phyloP scores from a whole-genome alignment of 2,797 vertebrate genomes.

The Periophthalmus magnuspinnatus region DNA sequence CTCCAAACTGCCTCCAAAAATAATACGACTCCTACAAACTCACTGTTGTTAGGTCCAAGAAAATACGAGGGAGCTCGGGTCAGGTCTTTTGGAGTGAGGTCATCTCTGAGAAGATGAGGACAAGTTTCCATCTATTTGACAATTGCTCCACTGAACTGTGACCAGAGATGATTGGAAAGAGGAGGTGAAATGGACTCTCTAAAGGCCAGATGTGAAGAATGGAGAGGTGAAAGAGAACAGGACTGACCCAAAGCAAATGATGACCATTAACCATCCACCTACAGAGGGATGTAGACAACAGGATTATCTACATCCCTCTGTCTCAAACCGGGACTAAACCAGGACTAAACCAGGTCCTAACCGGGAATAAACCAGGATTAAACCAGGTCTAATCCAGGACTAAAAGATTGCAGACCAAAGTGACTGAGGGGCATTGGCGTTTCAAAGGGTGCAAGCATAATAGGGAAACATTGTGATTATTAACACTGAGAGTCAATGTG shows the following conservation, averaged over 20 bases:
- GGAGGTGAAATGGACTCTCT: conserved; percentile 16
- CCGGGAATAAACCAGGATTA: no score
- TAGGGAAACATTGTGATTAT: no score
- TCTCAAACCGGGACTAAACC: no score
- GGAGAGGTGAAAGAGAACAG: background rate
- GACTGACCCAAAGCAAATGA: background rate
- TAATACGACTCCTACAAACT: conserved; percentile 5
- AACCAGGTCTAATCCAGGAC: no score
- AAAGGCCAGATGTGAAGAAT: background rate
- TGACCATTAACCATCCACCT: no score
- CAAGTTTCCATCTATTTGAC: conserved; percentile 55
- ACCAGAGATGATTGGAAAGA: conserved; percentile 32
- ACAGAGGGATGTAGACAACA: no score
- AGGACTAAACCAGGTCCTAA: no score
- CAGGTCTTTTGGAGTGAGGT: conserved; percentile 23
- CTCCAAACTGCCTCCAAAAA: conserved; percentile 40
- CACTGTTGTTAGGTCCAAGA: conserved; percentile 15
- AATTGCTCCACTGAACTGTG: conserved; percentile 20
- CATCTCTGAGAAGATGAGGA: conserved; percentile 31
- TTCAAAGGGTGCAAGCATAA: no score
- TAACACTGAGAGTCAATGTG: no score
- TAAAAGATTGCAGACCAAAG: no score
- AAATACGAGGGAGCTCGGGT: conserved; percentile 14
- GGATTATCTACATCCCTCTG: no score
- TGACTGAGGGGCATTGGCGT: no score